Base-by-base conservation (phyloP, 1,140 invertebrate genomes). In the Listronotus oregonensis region DNA sequence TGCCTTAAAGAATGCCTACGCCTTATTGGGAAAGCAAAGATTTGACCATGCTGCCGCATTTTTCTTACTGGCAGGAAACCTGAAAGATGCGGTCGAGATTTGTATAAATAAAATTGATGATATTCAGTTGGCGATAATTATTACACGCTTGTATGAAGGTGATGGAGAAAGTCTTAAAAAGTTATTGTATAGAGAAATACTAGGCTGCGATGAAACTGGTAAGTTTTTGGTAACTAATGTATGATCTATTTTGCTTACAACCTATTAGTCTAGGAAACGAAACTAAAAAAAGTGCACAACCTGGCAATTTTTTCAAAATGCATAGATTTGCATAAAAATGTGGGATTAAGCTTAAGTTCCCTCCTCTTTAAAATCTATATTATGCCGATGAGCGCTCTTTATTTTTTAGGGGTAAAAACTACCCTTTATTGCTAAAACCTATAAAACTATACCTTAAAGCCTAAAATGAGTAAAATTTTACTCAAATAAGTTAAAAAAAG, bases 1-100 rank as follows among this genome's bases (percentile, higher is more conserved):
- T 5, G 97, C 97, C 0, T 77, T 98, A 18, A 99, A 99, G 82
- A 99, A 99, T 81, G 97, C 97, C 0, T 99, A 96, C 78, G 94
- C 94, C 6, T 80, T 99, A 12, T 83, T 99, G 7, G 95, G 96
- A 0, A 97, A 96, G 78, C 97, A 99, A 79, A 81, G 95, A 50
- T 99, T 98, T 77, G 90, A 94, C 46, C 89, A 96, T 77, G 91
- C 96, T n/a, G 90, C 93, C 15, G 91, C 94, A 44, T 94, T 99
- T 80, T 99, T 99, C 80, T 82, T 99, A 32, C 80, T 99, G 0
- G 96, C 94, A 14, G 95, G 94, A 17, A 90, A 94, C 44, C 78
- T 99, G 1, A 90, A 93, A 71, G 97, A 99, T 83, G 97, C 97
- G 6, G 87, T 99, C 63, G 95, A 99, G 82, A 92, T 76, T 32